These are phyloP conservation scores for Pemphigus obesinymphae DNA, from an alignment of 1,140 invertebrate species.

Conservation along the genomic window DNA sequence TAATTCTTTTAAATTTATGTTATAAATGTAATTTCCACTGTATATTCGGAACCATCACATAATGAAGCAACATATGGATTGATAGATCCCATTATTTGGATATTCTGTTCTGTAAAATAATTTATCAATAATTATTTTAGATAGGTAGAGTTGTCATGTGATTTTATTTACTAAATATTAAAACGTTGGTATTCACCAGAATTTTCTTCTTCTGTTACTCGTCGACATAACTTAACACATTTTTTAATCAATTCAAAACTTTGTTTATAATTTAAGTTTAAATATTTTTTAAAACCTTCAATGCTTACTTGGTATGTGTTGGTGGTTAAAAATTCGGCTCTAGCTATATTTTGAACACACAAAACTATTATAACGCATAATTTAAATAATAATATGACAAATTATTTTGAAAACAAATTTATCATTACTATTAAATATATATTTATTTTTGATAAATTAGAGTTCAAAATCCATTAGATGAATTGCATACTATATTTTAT, in stretches of 20 bases:
- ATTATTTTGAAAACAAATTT: too few species aligned
- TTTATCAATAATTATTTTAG: not conserved
- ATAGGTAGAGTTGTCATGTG: too few species aligned
- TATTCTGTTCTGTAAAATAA: not conserved
- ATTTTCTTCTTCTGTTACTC: constrained; percentile 53
- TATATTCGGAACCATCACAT: constrained; percentile 88
- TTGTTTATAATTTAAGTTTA: constrained; percentile 60
- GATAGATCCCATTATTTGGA: constrained; percentile 62
- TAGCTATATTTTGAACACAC: too few species aligned
- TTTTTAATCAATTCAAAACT: constrained; percentile 64
- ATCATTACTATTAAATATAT: too few species aligned
- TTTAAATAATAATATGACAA: too few species aligned
- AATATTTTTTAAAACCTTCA: constrained; percentile 66
- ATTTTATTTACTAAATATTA: too few species aligned
- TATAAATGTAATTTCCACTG: constrained; percentile 72
- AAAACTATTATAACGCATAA: too few species aligned
- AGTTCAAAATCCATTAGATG: too few species aligned
- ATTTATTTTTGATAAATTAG: too few species aligned
- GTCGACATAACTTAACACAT: constrained; percentile 64
- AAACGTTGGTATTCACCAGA: not conserved
- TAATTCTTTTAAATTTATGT: constrained; percentile 61
- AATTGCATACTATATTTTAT: too few species aligned
- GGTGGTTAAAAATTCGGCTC: constrained; percentile 77
- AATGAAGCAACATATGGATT: constrained; percentile 85
- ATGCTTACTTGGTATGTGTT: constrained; percentile 86